A percentile compares a stretch with the other conserved stretches of the same genome.
phyloP scores from a whole-genome alignment of 2,888 invertebrate genomes.

The Drosophila ustulata region DNA sequence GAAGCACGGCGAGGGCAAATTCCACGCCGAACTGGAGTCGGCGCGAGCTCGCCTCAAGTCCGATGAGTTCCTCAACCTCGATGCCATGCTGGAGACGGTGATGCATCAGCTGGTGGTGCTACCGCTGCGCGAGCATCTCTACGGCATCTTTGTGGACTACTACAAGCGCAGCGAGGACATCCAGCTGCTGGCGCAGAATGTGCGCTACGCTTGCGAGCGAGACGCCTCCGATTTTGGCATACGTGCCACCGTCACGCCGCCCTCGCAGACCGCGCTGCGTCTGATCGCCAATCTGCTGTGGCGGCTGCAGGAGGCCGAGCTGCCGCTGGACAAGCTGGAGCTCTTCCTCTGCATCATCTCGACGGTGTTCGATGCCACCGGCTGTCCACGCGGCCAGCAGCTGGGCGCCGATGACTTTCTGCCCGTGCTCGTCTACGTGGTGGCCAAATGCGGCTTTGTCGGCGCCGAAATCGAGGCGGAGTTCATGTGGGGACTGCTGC shows the following conservation, averaged over 20 bases:
- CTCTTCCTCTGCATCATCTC: constrained; percentile 95
- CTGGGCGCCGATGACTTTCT: constrained; percentile 95
- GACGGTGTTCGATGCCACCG: constrained; percentile 91
- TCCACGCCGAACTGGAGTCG: constrained; percentile 94
- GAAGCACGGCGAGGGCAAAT: constrained; percentile 97
- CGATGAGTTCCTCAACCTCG: constrained; percentile 97
- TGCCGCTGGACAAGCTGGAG: constrained; percentile 96
- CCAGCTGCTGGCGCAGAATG: constrained; percentile 87
- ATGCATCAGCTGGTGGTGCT: constrained; percentile 96
- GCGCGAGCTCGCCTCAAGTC: constrained; percentile 89
- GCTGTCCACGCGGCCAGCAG: constrained; percentile 84
- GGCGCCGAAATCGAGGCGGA: constrained; percentile 98
- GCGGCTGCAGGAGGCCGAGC: constrained; percentile 95
- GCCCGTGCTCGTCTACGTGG: constrained; percentile 95
- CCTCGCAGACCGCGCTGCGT: constrained; percentile 90
- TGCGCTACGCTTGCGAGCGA: constrained; percentile 84
- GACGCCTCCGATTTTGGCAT: constrained; percentile 84
- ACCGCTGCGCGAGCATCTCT: constrained; percentile 93
- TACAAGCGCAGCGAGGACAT: constrained; percentile 92
- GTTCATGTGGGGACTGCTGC: constrained; percentile 97
- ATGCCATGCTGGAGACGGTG: constrained; percentile 97
- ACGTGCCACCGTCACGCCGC: constrained; percentile 90
- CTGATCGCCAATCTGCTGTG: constrained; percentile 92
- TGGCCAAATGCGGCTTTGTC: constrained; percentile 95
- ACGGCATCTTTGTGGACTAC: constrained; percentile 94